phyloP scores from a whole-genome alignment of 2,797 vertebrate species.

The Stomatorhinus walkeri region DNA sequence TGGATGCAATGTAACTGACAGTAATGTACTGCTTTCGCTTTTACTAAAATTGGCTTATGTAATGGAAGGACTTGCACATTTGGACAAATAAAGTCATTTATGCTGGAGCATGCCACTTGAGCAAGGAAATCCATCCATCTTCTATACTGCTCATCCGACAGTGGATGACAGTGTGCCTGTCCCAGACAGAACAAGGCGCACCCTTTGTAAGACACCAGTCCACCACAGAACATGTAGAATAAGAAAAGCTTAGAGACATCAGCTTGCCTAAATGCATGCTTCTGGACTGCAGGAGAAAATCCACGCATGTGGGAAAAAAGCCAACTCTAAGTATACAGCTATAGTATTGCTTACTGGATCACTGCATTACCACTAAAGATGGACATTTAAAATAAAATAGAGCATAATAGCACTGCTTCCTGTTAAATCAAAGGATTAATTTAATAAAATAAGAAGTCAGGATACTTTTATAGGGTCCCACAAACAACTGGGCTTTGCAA shows the following conservation, averaged over 20 bases:
- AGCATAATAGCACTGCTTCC: background rate
- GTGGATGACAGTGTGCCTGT: background rate
- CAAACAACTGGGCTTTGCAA: background rate
- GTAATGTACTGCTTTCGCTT: background rate
- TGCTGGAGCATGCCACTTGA: background rate
- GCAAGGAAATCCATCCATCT: background rate
- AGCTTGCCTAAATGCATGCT: background rate
- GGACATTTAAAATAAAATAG: background rate
- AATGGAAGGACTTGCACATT: background rate
- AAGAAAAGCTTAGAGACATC: background rate
- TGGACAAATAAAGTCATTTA: slow-evolving; percentile 9
- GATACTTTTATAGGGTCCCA: background rate
- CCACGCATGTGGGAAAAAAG: background rate
- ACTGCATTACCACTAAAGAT: background rate
- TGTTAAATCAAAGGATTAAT: background rate
- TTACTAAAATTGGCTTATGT: background rate
- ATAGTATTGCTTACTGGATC: background rate
- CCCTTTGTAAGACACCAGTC: background rate
- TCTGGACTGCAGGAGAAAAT: background rate
- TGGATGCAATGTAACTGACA: slow-evolving; percentile 2
- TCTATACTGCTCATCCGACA: background rate
- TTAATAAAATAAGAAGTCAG: background rate
- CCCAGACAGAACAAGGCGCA: background rate
- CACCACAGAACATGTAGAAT: background rate
- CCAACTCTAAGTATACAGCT: background rate